Evolutionary conservation across 2,888 invertebrate species (phyloP), one percentile per base, ranked within the genome.

Genomic region (Bugula neritina): DNA sequence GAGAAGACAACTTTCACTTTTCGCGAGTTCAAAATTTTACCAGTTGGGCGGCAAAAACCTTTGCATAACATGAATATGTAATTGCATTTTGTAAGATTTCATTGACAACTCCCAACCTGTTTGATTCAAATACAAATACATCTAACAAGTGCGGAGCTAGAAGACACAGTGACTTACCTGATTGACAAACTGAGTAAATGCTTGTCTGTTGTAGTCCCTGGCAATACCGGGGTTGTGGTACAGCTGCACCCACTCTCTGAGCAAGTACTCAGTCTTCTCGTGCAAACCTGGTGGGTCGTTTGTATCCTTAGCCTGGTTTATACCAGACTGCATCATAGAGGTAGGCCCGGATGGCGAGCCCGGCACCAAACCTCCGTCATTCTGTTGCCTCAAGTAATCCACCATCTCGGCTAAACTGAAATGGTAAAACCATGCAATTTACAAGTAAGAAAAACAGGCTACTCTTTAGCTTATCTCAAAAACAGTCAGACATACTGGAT

Each of bases 231-330:
- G 81, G 10, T 81, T 81, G 75, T 94, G 91, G 78, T 93, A 93
- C 80, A 96, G 90, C 74, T 89, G 89, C 23, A 97, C 92, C 99
- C 99, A 99, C 81, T 99, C 98, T 29, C 96, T 89, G 52, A 99
- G 87, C 17, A 99, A 87, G 78, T 88, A 92, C 84, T 99, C 98
- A 0, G 96, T 95, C 84, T 96, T 97, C 81, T 96, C 97, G 79
- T 92, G 90, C 58, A 97, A 87, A 29, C 94, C 95, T 0, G 93
- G 93, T 1, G 96, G 96, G 85, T 97, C 97, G 79, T 92, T 92
- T 79, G 91, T 92, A 79, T 94, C 94, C 73, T 92, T 89, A 43
- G 92, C 91, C 87, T 90, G 85, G 76, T 91, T 88, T 81, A 96
- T 92, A 74, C 95, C 95, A 72, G 94, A 91, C 83, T 95, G 94